Conservation (phyloP, 2,113 vertebrate species). For the Bos javanicus region DNA sequence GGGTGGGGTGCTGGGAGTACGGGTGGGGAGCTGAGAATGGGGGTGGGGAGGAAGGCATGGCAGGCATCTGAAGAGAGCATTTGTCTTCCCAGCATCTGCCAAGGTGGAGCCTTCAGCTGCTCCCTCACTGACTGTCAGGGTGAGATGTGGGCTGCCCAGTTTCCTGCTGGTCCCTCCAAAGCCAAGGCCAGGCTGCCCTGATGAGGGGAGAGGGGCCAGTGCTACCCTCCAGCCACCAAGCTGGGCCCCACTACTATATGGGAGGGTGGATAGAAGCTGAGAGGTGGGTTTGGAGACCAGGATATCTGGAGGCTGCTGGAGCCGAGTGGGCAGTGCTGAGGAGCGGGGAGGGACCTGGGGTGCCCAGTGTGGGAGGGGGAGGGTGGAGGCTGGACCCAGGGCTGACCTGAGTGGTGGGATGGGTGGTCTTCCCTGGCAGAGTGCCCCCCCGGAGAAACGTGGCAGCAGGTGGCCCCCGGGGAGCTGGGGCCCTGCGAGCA, state of each 20-base stretch:
- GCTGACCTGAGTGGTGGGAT: neutral
- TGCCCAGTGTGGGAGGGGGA: fast-evolving
- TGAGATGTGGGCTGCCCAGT: conserved; percentile 72
- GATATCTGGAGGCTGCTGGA: too few species aligned
- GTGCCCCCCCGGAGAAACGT: conserved; percentile 85
- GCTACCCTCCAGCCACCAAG: neutral
- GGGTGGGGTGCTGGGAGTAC: neutral
- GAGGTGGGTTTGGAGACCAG: neutral
- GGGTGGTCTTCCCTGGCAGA: conserved; percentile 67
- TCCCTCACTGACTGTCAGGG: conserved; percentile 81
- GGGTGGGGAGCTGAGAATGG: neutral
- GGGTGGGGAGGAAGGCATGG: neutral
- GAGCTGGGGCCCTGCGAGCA: conserved; percentile 78
- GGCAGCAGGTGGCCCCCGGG: conserved; percentile 69
- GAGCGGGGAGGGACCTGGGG: fast-evolving
- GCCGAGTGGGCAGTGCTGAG: fast-evolving
- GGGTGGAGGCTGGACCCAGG: neutral
- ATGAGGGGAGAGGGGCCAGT: neutral
- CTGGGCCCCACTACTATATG: neutral
- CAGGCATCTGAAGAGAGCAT: neutral
- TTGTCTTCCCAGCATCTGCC: conserved; percentile 79
- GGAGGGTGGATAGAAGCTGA: neutral
- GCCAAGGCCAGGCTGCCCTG: neutral
- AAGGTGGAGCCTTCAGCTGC: conserved; percentile 84
- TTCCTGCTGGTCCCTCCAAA: neutral